These are phyloP conservation scores for Ptiloglossa arizonensis DNA, from an alignment of 1,140 invertebrate species.

Conservation along the genomic window DNA sequence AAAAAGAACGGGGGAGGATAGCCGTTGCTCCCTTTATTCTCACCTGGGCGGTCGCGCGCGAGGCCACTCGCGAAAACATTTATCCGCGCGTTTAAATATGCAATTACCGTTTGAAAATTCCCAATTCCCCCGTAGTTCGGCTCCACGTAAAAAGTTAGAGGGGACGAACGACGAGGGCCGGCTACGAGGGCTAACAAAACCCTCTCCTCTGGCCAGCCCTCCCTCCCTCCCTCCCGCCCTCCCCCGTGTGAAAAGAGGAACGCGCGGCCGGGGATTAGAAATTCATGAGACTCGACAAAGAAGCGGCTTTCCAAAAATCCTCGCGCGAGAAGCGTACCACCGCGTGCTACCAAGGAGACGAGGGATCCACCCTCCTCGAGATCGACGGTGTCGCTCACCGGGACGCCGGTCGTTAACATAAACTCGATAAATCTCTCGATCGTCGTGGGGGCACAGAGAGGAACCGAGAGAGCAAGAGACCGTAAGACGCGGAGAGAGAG, in stretches of 20 bases:
- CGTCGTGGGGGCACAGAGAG: conserved; percentile 23
- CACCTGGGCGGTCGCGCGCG: not conserved
- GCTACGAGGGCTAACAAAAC: conserved; percentile 17
- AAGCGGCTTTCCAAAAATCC: conserved; percentile 46
- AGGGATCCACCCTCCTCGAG: not conserved
- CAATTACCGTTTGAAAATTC: conserved; percentile 49
- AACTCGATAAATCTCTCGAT: conserved; percentile 63
- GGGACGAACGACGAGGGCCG: not conserved
- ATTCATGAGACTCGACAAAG: conserved; percentile 48
- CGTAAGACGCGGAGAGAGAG: not conserved
- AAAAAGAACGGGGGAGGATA: no score
- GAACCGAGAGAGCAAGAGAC: no score
- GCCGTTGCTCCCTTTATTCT: not conserved
- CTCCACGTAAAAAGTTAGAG: conserved; percentile 29
- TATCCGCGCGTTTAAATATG: conserved; percentile 42
- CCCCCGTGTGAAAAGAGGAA: conserved; percentile 32
- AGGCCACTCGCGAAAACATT: conserved; percentile 32
- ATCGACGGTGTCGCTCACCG: not conserved
- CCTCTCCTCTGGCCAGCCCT: not conserved
- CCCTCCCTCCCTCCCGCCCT: no score
- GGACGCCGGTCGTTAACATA: conserved; percentile 31
- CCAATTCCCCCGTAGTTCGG: conserved; percentile 16
- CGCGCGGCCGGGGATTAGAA: conserved; percentile 37
- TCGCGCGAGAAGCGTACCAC: conserved; percentile 17
- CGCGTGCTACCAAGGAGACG: conserved; percentile 21